Conservation (phyloP, 2,888 invertebrate species). For the Ischnura elegans region DNA sequence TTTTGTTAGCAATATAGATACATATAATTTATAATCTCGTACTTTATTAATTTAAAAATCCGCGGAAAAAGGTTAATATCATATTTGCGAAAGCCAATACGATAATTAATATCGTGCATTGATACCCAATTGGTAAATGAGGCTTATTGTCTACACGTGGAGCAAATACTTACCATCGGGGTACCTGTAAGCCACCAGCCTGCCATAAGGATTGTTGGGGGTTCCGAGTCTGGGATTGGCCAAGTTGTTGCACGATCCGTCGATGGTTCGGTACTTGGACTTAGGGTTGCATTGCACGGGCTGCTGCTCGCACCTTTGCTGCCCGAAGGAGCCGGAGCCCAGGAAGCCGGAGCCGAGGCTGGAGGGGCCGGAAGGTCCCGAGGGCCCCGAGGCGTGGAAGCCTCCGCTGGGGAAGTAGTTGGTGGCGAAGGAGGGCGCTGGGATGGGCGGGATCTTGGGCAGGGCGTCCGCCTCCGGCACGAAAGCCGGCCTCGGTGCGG, state of each 20-base stretch:
- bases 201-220: conserved; percentile 82
- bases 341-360: neutral
- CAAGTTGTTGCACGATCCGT: conserved; percentile 97
- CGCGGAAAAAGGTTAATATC: too few species aligned
- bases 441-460: neutral
- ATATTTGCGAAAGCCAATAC: too few species aligned
- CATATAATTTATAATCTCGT: too few species aligned
- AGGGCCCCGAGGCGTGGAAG: conserved; percentile 18
- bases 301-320: conserved; percentile 74
- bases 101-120: too few species aligned
- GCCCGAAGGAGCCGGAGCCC: neutral
- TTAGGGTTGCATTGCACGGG: conserved; percentile 77
- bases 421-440: neutral
- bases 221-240: conserved; percentile 90
- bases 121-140: too few species aligned
- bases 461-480: neutral
- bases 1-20: too few species aligned
- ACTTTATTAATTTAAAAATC: too few species aligned
- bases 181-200: conserved; percentile 74
- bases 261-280: conserved; percentile 87
- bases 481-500: conserved; percentile 5
- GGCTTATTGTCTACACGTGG: too few species aligned
- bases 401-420: conserved; percentile 10
- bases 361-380: neutral
- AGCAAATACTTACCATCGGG: conserved; percentile 74